phyloP scores from a whole-genome alignment of 2,797 vertebrate genomes.

The Labeo calbasu region DNA sequence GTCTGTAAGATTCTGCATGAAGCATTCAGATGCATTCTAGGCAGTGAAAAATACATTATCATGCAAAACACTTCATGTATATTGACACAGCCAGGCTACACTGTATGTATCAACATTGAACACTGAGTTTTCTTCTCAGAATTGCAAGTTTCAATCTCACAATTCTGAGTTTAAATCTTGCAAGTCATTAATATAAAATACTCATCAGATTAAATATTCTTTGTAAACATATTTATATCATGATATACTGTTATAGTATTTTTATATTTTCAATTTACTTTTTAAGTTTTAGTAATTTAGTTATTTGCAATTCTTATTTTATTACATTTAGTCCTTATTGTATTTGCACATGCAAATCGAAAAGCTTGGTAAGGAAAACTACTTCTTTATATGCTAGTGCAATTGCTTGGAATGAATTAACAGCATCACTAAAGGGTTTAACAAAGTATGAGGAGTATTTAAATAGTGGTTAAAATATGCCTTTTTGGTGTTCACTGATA shows the following conservation, averaged over 20 bases:
- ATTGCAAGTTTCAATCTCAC: no score
- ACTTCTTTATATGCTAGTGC: no score
- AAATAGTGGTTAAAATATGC: no score
- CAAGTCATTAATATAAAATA: conserved; percentile 1
- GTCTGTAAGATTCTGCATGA: not conserved
- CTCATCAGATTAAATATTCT: not conserved
- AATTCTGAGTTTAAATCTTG: conserved; percentile 4
- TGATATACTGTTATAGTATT: not conserved
- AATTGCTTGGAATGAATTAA: no score
- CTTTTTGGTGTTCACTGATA: no score
- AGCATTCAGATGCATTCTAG: not conserved
- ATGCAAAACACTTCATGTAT: not conserved
- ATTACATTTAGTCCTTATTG: no score
- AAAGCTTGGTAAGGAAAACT: no score
- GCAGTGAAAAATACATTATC: not conserved
- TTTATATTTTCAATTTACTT: not conserved
- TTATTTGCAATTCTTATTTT: not conserved
- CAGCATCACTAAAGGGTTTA: no score
- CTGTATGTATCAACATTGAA: not conserved
- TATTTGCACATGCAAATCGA: no score
- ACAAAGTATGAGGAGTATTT: no score
- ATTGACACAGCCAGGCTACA: not conserved
- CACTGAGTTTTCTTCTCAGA: not conserved
- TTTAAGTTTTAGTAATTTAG: not conserved
- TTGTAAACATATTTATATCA: not conserved